phyloP scores from a whole-genome alignment of 1,140 invertebrate species.

The Thereuonema tuberculata region DNA sequence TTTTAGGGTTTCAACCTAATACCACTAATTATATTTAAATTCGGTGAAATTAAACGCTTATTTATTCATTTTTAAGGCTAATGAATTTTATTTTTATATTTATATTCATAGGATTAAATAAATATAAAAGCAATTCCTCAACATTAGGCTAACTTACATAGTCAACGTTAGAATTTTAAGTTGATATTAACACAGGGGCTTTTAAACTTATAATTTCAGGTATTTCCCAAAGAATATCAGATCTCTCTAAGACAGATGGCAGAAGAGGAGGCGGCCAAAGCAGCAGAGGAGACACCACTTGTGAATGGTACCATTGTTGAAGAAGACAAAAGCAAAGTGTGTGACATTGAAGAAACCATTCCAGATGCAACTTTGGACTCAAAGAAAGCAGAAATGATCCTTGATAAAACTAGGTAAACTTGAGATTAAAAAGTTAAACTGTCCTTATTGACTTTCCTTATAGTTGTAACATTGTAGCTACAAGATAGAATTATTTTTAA shows the following conservation, averaged over 20 bases:
- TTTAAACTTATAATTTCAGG: slow-evolving; percentile 24
- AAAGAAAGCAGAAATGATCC: slow-evolving; percentile 58
- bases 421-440: too few relatives aligned
- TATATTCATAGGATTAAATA: too few relatives aligned
- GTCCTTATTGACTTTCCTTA: background rate
- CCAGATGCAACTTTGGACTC: slow-evolving; percentile 56
- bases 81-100: too few relatives aligned
- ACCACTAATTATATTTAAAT: too few relatives aligned
- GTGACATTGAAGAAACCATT: slow-evolving; percentile 79
- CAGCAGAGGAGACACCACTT: slow-evolving; percentile 1
- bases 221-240: slow-evolving; percentile 96
- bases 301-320: background rate
- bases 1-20: too few relatives aligned
- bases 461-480: too few relatives aligned
- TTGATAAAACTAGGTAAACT: slow-evolving; percentile 70
- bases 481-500: too few relatives aligned
- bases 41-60: too few relatives aligned
- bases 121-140: too few relatives aligned
- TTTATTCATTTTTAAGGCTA: too few relatives aligned
- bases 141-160: too few relatives aligned
- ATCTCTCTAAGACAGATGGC: slow-evolving; percentile 64
- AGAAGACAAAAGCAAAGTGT: slow-evolving; percentile 32
- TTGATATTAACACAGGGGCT: background rate
- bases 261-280: slow-evolving; percentile 32
- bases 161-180: too few relatives aligned